Base-by-base conservation (phyloP, 2,113 vertebrate genomes). In the Glareola pratincola region DNA sequence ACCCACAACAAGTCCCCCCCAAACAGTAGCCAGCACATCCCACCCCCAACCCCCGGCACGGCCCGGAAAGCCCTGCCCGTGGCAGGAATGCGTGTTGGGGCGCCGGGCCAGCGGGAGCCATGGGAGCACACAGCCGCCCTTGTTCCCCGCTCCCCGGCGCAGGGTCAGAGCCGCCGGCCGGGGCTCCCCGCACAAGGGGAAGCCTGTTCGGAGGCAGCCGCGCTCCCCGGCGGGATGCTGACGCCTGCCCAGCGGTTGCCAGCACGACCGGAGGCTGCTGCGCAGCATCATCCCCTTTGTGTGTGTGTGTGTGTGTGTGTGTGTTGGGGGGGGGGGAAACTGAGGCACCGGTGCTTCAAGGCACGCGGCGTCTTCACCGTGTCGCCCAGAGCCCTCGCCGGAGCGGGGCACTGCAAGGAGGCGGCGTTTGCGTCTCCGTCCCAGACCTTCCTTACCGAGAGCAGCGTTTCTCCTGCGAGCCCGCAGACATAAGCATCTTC, bases 41-140 rank as follows among this genome's bases (percentile, higher is more conserved):
- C 79, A n/a, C n/a, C n/a, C n/a, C n/a, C n/a, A n/a, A n/a, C 92
- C 62, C 27, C 4, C 14, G 21, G 23, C 45, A 71, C 86, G 51
- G 76, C 69, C 96, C 94, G 94, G 94, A 95, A 85, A 87, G 94
- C 80, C 88, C 91, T 62, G 84, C 87, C 80, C 51, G 29, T 15
- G 3, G 60, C 20, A 54, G 88, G 94, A 92, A 87, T 90, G 94
- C 14, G 62, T 75, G 69, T 74, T 78, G 68, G 77, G 96, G 94
- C 92, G 10, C 0, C 0, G 66, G 88, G 96, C 96, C 95, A 97
- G 94, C 19, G 5, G 6, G 85, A 2, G 29, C 69, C 27, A 6
- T 0, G 89, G 96, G 89, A 18, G 5, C 84, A 92, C 86, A 85
- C 92, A 92, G 92, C 79, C 64, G 4, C 77, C 90, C 93, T 95